Evolutionary conservation across 2,797 vertebrate genomes (phyloP).

Genomic region (Micropoecilia bifurca): DNA sequence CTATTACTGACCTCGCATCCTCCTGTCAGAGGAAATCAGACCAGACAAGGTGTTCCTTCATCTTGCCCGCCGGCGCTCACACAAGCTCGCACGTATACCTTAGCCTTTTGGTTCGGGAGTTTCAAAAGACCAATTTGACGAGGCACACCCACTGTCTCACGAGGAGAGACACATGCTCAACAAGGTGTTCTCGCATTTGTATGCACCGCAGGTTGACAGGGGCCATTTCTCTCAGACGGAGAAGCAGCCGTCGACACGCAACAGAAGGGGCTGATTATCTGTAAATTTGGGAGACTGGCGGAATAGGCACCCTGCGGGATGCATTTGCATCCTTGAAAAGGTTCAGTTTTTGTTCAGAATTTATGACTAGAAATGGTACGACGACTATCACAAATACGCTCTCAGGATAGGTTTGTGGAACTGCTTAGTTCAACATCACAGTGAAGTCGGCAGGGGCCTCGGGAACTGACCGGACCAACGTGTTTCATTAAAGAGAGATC

Average conservation of each 20-base stretch:
- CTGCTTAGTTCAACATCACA: constrained; percentile 67
- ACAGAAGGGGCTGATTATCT: constrained; percentile 54
- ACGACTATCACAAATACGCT: constrained; percentile 81
- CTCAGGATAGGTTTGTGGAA: constrained; percentile 70
- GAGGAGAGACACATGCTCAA: constrained; percentile 53
- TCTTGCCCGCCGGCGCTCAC: constrained; percentile 27
- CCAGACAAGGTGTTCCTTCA: constrained; percentile 66
- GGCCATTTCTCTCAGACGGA: constrained; percentile 36
- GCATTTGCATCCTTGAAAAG: constrained; percentile 76
- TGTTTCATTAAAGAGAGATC: constrained; percentile 7
- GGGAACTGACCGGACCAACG: constrained; percentile 53
- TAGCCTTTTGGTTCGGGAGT: constrained; percentile 39
- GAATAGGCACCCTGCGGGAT: constrained; percentile 46
- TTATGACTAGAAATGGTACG: constrained; percentile 82
- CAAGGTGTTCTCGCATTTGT: constrained; percentile 56
- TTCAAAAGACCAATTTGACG: constrained; percentile 69
- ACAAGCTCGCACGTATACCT: not conserved
- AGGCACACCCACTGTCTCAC: constrained; percentile 54
- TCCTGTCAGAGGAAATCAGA: constrained; percentile 51
- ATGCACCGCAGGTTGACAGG: constrained; percentile 44
- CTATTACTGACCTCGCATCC: constrained; percentile 66
- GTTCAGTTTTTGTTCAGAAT: constrained; percentile 79
- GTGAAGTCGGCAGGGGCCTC: constrained; percentile 46
- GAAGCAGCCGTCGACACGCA: constrained; percentile 19
- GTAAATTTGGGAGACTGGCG: constrained; percentile 33